Conservation (phyloP, 2,113 vertebrate genomes). For the Microtus richardsoni region DNA sequence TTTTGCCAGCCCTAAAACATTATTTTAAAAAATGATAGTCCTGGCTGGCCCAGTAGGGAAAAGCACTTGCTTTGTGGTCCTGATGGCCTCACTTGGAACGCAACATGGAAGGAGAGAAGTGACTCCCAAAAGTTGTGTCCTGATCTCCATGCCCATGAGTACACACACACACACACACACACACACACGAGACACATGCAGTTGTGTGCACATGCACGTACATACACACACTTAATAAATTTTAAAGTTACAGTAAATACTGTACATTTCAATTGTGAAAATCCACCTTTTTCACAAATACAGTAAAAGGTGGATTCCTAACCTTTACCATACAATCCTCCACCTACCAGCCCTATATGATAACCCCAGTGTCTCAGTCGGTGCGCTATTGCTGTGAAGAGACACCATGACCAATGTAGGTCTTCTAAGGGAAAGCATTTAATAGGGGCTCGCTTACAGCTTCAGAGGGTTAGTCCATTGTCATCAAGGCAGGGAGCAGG, state of each 20-base stretch:
- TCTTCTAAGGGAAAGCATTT: neutral
- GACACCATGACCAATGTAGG: neutral
- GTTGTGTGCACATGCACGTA: too few relatives aligned
- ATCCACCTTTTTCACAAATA: neutral
- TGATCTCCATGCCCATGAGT: neutral
- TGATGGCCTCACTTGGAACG: neutral
- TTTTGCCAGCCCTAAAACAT: neutral
- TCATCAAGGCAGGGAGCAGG: neutral
- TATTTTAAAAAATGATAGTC: neutral
- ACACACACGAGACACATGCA: too few relatives aligned
- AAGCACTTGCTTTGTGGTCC: neutral
- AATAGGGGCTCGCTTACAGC: neutral
- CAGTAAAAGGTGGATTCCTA: neutral
- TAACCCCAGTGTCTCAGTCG: neutral
- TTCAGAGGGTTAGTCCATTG: neutral
- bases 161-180: accelerated
- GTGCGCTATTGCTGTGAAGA: neutral
- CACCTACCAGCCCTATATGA: neutral
- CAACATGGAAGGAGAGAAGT: neutral
- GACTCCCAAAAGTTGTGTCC: neutral
- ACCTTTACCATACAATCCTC: neutral
- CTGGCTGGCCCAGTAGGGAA: neutral
- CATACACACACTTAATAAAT: neutral
- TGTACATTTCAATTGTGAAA: neutral
- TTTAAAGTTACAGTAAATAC: neutral